Evolutionary conservation across 2,888 invertebrate species (phyloP), one percentile per base, ranked within the genome.

Genomic region (Stictocephala bisonia): DNA sequence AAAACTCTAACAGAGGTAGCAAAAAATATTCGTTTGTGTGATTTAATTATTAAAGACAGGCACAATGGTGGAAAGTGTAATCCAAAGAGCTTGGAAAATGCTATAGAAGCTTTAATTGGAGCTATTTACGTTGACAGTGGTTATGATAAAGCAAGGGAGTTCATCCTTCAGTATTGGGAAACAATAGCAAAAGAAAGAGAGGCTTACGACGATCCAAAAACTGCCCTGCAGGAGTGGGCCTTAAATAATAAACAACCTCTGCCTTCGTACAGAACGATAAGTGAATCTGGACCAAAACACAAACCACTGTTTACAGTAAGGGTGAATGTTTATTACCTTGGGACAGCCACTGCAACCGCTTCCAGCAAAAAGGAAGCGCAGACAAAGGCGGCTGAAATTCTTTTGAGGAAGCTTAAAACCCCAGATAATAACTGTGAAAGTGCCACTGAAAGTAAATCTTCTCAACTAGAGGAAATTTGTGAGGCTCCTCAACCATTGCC

Each of bases 71-170:
- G 18, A 11, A 9, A 7, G 24, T 20, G 20, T 20, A 29, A 15
- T 20, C 26, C 26, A 35, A 40, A 58, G 3, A 58, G 24, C 35
- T 40, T 9, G 13, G 35, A 58, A 18, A 40, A 71, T 9, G 29
- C 71, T 18, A 22, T 71, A 31, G 71, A 71, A 24, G 71, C 71
- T 40, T 24, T 71, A 11, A 58, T 71, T 20, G 71, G 58, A 2
- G 71, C 71, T 7, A 56, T 71, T 20, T 51, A 67, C 24, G 2
- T 67, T 3, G 67, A 67, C n/a, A 24, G 67, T 2, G 48, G 48
- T 2, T 13, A 41, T 15, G 44, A 44, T 2, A 22, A 6, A 18
- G 56, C 20, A 15, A 20, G 7, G 7, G 20, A 27, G 13, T 56
- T 56, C n/a, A 24, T 56, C 26, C 13, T 9, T 24, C 18, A 27